Evolutionary conservation across 2,888 invertebrate species (phyloP).

Genomic region (Tetrapedia diversipes): DNA sequence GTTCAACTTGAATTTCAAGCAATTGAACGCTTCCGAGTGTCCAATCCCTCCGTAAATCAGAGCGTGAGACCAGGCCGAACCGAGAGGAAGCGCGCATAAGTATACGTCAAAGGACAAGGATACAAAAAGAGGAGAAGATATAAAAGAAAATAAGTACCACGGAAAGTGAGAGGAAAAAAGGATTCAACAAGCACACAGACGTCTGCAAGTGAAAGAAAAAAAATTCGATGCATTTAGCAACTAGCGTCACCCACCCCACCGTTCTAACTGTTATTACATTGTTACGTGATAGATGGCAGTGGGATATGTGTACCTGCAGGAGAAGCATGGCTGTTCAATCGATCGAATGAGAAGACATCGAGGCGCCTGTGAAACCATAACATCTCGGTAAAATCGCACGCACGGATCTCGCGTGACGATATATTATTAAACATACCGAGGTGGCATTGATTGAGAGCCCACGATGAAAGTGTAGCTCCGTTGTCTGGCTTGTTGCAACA

Average conservation of each 20-base stretch:
- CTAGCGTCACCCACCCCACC: slow-evolving; percentile 10
- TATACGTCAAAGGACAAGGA: background rate
- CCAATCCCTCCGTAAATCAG: background rate
- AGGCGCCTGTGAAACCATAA: slow-evolving; percentile 70
- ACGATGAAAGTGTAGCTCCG: slow-evolving; percentile 41
- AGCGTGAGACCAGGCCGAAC: slow-evolving; percentile 17
- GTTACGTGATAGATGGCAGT: slow-evolving; percentile 35
- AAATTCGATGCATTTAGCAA: background rate
- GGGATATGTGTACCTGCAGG: slow-evolving; percentile 25
- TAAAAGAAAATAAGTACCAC: background rate
- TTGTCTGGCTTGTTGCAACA: slow-evolving; percentile 26
- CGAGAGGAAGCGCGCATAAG: slow-evolving; percentile 8
- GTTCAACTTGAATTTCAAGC: slow-evolving; percentile 3
- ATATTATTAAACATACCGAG: background rate
- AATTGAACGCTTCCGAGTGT: background rate
- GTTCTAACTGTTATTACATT: slow-evolving; percentile 32
- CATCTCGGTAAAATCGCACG: slow-evolving; percentile 54
- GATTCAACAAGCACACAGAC: too few relatives aligned
- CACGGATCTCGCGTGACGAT: slow-evolving; percentile 66
- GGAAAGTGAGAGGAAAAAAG: slow-evolving; percentile 8
- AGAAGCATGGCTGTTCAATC: slow-evolving; percentile 45
- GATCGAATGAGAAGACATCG: slow-evolving; percentile 69
- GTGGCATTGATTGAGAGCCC: slow-evolving; percentile 34
- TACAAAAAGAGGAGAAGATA: slow-evolving; percentile 17
- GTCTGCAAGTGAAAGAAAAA: background rate